phyloP scores from a whole-genome alignment of 2,113 vertebrate species.

The Aphelocoma coerulescens region DNA sequence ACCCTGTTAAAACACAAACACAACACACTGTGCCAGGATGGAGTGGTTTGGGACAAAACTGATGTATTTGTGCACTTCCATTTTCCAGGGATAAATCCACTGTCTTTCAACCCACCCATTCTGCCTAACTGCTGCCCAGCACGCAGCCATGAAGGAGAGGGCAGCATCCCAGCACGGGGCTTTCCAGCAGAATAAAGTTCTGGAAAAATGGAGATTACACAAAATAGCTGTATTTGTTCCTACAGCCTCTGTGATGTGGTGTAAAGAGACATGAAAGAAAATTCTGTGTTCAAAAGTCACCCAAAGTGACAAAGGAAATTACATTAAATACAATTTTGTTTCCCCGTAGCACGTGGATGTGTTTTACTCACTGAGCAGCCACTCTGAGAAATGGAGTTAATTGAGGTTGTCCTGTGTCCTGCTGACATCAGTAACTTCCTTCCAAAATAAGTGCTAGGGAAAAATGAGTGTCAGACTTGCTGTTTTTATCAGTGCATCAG shows the following conservation, averaged over 20 bases:
- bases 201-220: neutral
- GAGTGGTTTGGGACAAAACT: neutral
- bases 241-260: neutral
- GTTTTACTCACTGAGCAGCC: neutral
- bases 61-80: neutral
- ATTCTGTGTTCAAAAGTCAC: neutral
- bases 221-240: neutral
- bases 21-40: neutral
- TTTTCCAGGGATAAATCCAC: neutral
- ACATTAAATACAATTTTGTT: neutral
- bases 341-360: neutral
- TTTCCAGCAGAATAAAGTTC: neutral
- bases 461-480: neutral
- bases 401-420: neutral
- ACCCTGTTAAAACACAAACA: neutral
- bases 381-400: neutral
- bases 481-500: neutral
- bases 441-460: neutral
- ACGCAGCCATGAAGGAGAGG: neutral
- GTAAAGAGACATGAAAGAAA: neutral
- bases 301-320: neutral
- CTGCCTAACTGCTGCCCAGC: neutral
- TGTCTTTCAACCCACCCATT: neutral
- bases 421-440: constrained; percentile 25
- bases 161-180: neutral